Conservation (phyloP, 2,113 vertebrate genomes). For the Willisornis vidua region DNA sequence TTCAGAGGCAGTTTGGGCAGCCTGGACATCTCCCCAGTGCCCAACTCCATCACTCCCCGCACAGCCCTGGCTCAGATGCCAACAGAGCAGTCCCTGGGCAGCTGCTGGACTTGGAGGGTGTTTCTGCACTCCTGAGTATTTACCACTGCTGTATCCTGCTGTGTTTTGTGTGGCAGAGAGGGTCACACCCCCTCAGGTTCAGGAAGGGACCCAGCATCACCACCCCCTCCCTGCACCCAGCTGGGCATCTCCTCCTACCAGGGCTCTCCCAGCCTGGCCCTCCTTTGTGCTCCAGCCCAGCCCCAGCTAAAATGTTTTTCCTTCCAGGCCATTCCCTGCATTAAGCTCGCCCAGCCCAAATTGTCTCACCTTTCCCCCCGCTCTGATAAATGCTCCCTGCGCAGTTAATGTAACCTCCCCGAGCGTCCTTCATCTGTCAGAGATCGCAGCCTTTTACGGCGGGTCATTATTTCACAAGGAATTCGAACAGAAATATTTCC, state of each 20-base stretch:
- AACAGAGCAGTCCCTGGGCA: background rate
- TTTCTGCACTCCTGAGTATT: background rate
- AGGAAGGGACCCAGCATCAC: fast-evolving
- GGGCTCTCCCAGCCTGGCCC: background rate
- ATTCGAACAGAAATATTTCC: constrained; percentile 71
- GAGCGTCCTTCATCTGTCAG: constrained; percentile 67
- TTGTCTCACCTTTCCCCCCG: background rate
- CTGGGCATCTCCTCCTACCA: background rate
- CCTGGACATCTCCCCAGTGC: background rate
- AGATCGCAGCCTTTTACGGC: constrained; percentile 54
- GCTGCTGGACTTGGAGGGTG: background rate
- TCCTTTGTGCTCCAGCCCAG: background rate
- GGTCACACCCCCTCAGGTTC: fast-evolving
- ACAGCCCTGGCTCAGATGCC: background rate
- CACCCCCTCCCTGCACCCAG: background rate
- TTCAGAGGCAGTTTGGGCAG: background rate
- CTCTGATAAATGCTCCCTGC: constrained; percentile 24
- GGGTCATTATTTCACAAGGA: constrained; percentile 68
- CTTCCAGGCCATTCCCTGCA: background rate
- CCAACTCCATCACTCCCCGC: fast-evolving
- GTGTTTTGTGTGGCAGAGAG: background rate
- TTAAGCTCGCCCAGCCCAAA: background rate
- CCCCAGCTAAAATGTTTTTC: background rate
- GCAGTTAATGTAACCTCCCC: constrained; percentile 51
- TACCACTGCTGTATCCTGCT: background rate